phyloP scores from a whole-genome alignment of 35 echinoderm and acorn worm species.

The Ptychodera flava region DNA sequence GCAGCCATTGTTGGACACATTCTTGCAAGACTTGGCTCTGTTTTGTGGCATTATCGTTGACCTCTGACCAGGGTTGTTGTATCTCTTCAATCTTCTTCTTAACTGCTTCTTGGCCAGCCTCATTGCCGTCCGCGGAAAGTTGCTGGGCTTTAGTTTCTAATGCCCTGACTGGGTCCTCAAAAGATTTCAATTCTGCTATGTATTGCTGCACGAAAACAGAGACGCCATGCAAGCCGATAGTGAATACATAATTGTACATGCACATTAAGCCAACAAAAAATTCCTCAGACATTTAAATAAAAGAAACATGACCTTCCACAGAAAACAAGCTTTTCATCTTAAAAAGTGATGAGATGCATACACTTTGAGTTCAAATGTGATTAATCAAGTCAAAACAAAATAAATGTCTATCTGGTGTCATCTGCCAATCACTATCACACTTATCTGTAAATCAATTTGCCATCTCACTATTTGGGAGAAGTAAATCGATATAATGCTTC shows the following conservation, averaged over 20 bases:
- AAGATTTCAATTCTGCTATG: background rate
- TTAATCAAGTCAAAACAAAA: too few relatives aligned
- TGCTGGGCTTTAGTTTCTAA: conserved; percentile 6
- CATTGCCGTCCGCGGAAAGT: conserved; percentile 36
- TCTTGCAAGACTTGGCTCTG: conserved; percentile 18
- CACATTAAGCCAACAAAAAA: background rate
- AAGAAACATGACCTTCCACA: too few relatives aligned
- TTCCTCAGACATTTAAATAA: too few relatives aligned
- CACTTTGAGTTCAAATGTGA: too few relatives aligned
- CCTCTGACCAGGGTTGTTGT: conserved; percentile 17
- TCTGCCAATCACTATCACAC: too few relatives aligned
- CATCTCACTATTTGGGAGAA: too few relatives aligned
- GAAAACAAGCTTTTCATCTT: too few relatives aligned
- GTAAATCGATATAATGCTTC: too few relatives aligned
- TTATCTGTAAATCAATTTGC: too few relatives aligned
- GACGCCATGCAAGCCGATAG: too few relatives aligned
- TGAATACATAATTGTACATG: background rate
- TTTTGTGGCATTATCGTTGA: conserved; percentile 7
- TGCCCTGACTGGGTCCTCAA: background rate
- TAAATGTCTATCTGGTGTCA: too few relatives aligned
- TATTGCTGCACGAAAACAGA: background rate
- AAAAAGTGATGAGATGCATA: too few relatives aligned
- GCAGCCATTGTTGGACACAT: conserved; percentile 30
- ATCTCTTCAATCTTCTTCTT: conserved; percentile 24
- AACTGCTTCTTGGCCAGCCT: conserved; percentile 40